Percentiles rank a stretch among this genome's conserved stretches.
Evolutionary conservation across 2,888 invertebrate genomes (phyloP).

Genomic region (Boloria euphrosyne): DNA sequence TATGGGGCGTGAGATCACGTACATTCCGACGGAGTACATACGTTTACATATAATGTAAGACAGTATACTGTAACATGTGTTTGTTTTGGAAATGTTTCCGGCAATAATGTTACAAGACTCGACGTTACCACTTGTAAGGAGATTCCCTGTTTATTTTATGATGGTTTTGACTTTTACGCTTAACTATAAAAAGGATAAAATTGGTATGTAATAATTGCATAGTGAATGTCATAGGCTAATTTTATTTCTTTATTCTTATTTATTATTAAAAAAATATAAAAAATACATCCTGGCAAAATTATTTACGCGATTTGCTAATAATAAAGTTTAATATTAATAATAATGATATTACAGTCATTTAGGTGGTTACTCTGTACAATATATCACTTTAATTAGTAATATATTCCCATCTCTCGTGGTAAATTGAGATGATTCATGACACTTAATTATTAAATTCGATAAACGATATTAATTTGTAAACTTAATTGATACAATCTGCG

Average conservation of each 20-base stretch:
- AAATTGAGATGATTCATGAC: constrained; percentile 38
- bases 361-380: constrained; percentile 11
- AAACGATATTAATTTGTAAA: constrained; percentile 40
- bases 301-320: too few relatives aligned
- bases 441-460: constrained; percentile 40
- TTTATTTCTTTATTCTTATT: too few relatives aligned
- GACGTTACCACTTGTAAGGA: neutral
- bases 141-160: constrained; percentile 13
- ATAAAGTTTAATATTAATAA: neutral
- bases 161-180: neutral
- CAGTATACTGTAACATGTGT: constrained; percentile 32
- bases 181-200: neutral
- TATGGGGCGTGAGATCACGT: constrained; percentile 43
- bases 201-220: too few relatives aligned
- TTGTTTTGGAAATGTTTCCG: constrained; percentile 25
- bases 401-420: constrained; percentile 34
- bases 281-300: too few relatives aligned
- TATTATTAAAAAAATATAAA: too few relatives aligned
- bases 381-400: constrained; percentile 34
- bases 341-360: constrained; percentile 11
- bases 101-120: constrained; percentile 6
- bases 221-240: too few relatives aligned
- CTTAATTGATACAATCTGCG: constrained; percentile 37
- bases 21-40: constrained; percentile 34
- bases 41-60: constrained; percentile 37